Evolutionary conservation across 1,140 invertebrate species (phyloP).

Genomic region (Caenorhabditis tropicalis): DNA sequence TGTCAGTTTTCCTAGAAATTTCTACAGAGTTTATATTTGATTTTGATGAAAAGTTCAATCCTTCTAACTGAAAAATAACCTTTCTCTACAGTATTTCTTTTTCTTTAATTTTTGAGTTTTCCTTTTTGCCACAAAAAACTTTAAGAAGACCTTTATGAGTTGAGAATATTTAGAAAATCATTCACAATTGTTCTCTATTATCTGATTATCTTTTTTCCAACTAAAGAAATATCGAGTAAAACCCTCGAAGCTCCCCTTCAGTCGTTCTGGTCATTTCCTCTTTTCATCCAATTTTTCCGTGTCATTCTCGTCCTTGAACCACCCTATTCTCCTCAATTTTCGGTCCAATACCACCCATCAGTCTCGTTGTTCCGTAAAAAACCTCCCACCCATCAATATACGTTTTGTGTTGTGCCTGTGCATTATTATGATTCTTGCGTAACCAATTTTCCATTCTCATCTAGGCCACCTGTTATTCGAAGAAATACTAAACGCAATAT

Average conservation of each 20-base stretch:
- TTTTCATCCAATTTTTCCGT: background rate
- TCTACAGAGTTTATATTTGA: background rate
- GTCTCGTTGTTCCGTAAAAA: slow-evolving; percentile 10
- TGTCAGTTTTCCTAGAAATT: background rate
- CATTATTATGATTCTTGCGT: slow-evolving; percentile 33
- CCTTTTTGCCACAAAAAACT: too few species aligned
- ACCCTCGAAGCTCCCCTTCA: too few species aligned
- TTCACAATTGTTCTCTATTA: too few species aligned
- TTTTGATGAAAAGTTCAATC: too few species aligned
- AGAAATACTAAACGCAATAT: background rate
- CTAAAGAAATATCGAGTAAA: too few species aligned
- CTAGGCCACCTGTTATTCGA: slow-evolving; percentile 5
- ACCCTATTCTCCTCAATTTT: background rate
- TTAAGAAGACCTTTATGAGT: too few species aligned
- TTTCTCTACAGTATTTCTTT: too few species aligned
- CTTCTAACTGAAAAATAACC: too few species aligned
- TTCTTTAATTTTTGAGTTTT: too few species aligned
- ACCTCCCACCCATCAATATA: background rate
- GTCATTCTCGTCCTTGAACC: slow-evolving; percentile 20
- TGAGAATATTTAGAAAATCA: too few species aligned
- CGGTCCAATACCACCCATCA: background rate
- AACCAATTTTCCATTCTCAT: background rate
- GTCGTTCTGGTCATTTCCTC: background rate
- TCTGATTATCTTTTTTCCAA: too few species aligned
- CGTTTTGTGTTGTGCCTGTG: background rate